Conservation (phyloP, 2,113 vertebrate genomes). For the Rynchops niger region DNA sequence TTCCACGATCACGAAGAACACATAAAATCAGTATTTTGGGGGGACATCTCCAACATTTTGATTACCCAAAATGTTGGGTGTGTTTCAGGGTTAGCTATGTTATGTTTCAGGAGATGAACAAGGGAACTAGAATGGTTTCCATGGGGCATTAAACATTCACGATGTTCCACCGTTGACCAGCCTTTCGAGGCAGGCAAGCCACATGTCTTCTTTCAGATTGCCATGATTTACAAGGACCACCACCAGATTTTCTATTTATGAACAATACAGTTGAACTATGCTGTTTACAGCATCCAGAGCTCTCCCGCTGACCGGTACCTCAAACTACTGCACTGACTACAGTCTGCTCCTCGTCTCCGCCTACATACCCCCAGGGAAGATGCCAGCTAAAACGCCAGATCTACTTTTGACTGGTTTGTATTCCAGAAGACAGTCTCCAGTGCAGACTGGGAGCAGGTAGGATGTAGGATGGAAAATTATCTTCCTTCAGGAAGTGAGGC, state of each 20-base stretch:
- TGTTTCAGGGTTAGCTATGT: not conserved
- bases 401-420: not conserved
- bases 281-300: not conserved
- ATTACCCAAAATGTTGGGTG: not conserved
- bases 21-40: not conserved
- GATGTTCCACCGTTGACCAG: not conserved
- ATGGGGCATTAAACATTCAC: not conserved
- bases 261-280: too few relatives aligned
- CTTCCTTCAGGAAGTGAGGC: not conserved
- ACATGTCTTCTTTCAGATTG: not conserved
- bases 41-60: not conserved
- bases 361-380: not conserved
- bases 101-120: not conserved
- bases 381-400: not conserved
- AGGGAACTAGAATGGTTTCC: fast-evolving
- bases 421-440: not conserved
- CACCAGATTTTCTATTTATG: not conserved
- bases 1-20: fast-evolving
- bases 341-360: not conserved
- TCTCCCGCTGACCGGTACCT: not conserved
- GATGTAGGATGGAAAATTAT: not conserved
- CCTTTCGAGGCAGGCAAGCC: not conserved
- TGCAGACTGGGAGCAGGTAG: not conserved
- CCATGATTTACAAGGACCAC: not conserved
- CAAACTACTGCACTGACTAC: not conserved